Conservation (phyloP, 2,888 invertebrate species). For the Tribolium freemani region DNA sequence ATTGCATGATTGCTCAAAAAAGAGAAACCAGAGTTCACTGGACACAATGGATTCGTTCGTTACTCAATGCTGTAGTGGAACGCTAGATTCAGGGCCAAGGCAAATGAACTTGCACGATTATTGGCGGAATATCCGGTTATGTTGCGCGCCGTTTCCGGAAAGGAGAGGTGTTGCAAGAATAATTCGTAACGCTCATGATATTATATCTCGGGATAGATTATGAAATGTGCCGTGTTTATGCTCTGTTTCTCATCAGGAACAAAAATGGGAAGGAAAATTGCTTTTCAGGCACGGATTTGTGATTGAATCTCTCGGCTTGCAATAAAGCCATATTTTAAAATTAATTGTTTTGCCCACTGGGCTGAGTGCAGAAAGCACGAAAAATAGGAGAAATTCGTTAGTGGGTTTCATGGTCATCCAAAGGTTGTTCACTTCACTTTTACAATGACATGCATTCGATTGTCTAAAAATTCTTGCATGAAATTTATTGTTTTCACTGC, state of each 20-base stretch:
- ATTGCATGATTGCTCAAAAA: background rate
- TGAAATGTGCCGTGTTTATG: constrained; percentile 33
- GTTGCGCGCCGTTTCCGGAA: constrained; percentile 20
- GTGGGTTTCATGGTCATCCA: background rate
- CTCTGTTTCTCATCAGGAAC: constrained; percentile 28
- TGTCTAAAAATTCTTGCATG: constrained; percentile 11
- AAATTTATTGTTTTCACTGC: constrained; percentile 18
- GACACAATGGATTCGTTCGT: constrained; percentile 19
- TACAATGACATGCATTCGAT: constrained; percentile 2
- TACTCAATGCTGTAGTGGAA: background rate
- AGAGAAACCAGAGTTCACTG: constrained; percentile 2
- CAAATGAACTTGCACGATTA: background rate
- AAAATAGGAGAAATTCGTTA: background rate
- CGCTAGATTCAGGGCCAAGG: background rate
- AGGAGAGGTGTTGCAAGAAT: constrained; percentile 17
- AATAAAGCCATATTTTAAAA: no score
- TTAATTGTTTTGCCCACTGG: no score
- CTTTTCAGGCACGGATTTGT: no score
- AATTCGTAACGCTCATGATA: constrained; percentile 21
- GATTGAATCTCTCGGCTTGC: no score
- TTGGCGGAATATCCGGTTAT: constrained; percentile 25
- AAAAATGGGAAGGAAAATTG: background rate
- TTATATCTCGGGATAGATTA: constrained; percentile 6
- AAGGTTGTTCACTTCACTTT: background rate
- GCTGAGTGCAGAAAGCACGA: no score